Evolutionary conservation across 2,888 invertebrate genomes (phyloP).

Genomic region (Mesorhabditis sp.): DNA sequence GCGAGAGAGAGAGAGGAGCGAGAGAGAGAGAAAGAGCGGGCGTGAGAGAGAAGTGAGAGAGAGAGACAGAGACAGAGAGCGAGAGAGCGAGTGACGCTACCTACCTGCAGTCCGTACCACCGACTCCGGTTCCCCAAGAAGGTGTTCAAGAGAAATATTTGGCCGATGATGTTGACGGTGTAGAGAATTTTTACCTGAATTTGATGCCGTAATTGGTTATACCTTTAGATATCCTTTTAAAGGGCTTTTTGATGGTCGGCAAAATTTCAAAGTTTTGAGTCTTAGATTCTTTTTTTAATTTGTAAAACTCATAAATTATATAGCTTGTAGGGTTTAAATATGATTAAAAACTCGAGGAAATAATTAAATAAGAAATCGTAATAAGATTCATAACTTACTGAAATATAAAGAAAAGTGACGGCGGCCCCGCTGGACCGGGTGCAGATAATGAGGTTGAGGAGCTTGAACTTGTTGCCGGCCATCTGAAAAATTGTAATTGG

Average conservation of each 20-base stretch:
- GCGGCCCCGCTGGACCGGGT: conserved; percentile 57
- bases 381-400: conserved; percentile 17
- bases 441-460: conserved; percentile 56
- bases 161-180: conserved; percentile 57
- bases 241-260: too few species aligned
- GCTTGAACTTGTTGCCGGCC: conserved; percentile 52
- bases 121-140: conserved; percentile 56
- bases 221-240: background rate
- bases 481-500: conserved; percentile 38
- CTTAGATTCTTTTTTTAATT: too few species aligned
- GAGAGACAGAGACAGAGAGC: too few species aligned
- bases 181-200: conserved; percentile 48
- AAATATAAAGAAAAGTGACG: conserved; percentile 54
- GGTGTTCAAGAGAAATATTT: conserved; percentile 57
- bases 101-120: conserved; percentile 57
- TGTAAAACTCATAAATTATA: too few species aligned
- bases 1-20: too few species aligned
- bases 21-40: too few species aligned
- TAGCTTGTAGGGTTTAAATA: too few species aligned
- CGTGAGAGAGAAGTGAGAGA: background rate
- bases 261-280: too few species aligned
- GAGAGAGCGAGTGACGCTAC: background rate
- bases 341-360: too few species aligned
- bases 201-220: background rate
- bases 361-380: too few species aligned